Evolutionary conservation across 2,797 vertebrate genomes (phyloP).

Genomic region (Poecile montanus): DNA sequence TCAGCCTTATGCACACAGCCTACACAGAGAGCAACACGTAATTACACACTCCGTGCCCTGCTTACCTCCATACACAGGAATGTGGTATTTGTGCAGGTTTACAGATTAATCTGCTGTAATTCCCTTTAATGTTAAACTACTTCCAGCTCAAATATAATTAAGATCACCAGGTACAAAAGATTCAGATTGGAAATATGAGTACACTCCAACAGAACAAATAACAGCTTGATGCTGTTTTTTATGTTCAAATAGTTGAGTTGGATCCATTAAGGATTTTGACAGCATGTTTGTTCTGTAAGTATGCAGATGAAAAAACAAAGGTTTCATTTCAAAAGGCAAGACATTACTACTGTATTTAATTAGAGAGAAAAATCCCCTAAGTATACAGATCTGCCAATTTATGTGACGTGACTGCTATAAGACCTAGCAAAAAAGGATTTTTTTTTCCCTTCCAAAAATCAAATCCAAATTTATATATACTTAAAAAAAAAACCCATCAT

Average conservation of each 20-base stretch:
- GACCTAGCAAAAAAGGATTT: background rate
- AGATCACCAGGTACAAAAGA: slow-evolving; percentile 34
- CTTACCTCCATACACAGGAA: slow-evolving; percentile 47
- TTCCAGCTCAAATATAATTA: slow-evolving; percentile 62
- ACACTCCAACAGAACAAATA: slow-evolving; percentile 13
- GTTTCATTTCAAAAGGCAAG: slow-evolving; percentile 42
- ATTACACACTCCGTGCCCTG: slow-evolving; percentile 12
- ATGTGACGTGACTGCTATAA: background rate
- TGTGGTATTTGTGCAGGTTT: slow-evolving; percentile 59
- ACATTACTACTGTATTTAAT: slow-evolving; percentile 37
- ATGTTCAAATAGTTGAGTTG: slow-evolving; percentile 1
- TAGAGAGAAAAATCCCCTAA: slow-evolving; percentile 20
- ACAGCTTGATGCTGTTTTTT: slow-evolving; percentile 28
- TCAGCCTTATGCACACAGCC: background rate
- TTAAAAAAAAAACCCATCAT: background rate
- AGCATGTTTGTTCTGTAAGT: slow-evolving; percentile 10
- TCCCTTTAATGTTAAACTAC: slow-evolving; percentile 50
- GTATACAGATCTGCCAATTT: background rate
- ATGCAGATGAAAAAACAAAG: background rate
- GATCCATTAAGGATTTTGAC: slow-evolving; percentile 21
- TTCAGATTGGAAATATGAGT: slow-evolving; percentile 22
- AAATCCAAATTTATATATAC: background rate
- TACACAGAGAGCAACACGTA: background rate
- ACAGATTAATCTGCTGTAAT: slow-evolving; percentile 58
- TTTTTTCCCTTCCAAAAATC: background rate